A percentile compares a stretch with the other conserved stretches of the same genome.
phyloP scores from a whole-genome alignment of 2,797 vertebrate species.

The Masticophis lateralis region DNA sequence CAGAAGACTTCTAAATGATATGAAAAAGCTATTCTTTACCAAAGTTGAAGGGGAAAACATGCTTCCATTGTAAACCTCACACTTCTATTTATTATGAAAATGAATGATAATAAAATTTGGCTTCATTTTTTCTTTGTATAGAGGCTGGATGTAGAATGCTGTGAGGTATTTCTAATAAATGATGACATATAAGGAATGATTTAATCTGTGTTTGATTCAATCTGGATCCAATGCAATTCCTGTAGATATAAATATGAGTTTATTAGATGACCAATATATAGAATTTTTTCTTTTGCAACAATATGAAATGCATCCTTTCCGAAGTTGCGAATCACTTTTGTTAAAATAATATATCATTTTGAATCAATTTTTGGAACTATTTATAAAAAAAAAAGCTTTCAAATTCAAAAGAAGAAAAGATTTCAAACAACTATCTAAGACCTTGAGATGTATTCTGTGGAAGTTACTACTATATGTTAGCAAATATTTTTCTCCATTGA shows the following conservation, averaged over 20 bases:
- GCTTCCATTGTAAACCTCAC: not conserved
- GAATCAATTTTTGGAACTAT: slow-evolving; percentile 27
- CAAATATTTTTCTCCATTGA: not conserved
- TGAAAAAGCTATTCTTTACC: not conserved
- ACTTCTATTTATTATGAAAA: not conserved
- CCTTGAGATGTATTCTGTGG: not conserved
- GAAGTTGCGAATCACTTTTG: not conserved
- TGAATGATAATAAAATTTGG: not conserved
- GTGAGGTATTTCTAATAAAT: not conserved
- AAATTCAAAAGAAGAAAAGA: slow-evolving; percentile 2
- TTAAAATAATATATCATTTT: slow-evolving; percentile 18
- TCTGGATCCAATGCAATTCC: not conserved
- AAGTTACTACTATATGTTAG: not conserved
- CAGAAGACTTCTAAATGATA: not conserved
- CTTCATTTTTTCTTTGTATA: not conserved
- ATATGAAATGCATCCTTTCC: not conserved
- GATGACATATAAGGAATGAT: not conserved
- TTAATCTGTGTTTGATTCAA: not conserved
- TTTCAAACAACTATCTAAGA: slow-evolving; percentile 13
- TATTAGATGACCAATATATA: not conserved
- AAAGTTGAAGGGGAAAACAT: not conserved
- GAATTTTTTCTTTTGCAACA: not conserved
- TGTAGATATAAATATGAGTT: not conserved
- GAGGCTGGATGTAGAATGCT: not conserved
- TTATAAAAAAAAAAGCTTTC: slow-evolving; percentile 17